phyloP scores from a whole-genome alignment of 1,140 invertebrate species.

The Zaprionus ornatus region DNA sequence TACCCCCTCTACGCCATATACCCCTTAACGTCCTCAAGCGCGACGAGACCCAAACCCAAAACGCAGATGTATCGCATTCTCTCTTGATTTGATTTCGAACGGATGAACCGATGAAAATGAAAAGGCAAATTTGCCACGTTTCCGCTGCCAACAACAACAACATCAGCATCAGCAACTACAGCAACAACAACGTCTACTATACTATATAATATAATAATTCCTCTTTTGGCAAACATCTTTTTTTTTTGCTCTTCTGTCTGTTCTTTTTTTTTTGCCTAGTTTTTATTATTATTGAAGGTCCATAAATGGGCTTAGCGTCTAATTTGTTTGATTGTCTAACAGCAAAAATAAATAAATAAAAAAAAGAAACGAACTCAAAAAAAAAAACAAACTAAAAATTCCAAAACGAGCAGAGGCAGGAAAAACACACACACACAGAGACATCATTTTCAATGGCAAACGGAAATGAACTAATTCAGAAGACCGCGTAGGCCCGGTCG shows the following conservation, averaged over 20 bases:
- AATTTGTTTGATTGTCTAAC: conserved; percentile 82
- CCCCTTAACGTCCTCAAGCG: not conserved
- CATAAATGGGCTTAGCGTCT: conserved; percentile 76
- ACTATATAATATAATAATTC: conserved; percentile 63
- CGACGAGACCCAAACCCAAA: not conserved
- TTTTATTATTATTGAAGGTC: conserved; percentile 69
- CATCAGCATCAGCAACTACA: not conserved
- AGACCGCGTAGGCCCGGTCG: not conserved
- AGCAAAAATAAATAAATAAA: conserved; percentile 56
- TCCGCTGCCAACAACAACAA: conserved; percentile 47
- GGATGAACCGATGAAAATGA: conserved; percentile 27
- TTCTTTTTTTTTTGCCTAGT: conserved; percentile 57
- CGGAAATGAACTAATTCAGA: conserved; percentile 14
- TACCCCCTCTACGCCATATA: not conserved
- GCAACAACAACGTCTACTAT: conserved; percentile 14
- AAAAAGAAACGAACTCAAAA: conserved; percentile 59
- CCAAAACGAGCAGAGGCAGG: not conserved
- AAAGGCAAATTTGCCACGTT: conserved; percentile 48
- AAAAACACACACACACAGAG: too few species aligned
- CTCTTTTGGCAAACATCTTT: conserved; percentile 58
- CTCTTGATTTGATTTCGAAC: conserved; percentile 38
- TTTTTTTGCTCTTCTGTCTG: conserved; percentile 39
- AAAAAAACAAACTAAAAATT: conserved; percentile 38
- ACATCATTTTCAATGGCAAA: not conserved
- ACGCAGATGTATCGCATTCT: not conserved